These are phyloP conservation scores for Amphibalanus amphitrite DNA, from an alignment of 1,140 invertebrate species.

Conservation along the genomic window DNA sequence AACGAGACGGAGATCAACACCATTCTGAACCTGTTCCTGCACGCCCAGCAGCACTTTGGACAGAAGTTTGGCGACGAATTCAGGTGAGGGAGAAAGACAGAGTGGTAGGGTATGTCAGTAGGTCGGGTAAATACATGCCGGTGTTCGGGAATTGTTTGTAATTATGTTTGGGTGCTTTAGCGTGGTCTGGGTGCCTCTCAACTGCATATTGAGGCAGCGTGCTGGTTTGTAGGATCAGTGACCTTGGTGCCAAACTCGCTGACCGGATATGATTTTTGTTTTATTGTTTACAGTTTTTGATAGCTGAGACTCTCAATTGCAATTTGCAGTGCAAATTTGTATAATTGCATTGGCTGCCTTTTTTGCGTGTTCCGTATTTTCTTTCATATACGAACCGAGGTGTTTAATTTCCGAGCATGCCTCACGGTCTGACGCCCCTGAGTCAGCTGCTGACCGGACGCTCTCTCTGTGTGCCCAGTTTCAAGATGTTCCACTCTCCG, in stretches of 20 bases:
- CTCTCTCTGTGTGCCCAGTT: conserved; percentile 32
- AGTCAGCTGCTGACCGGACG: background rate
- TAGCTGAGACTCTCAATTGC: background rate
- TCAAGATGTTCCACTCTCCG: conserved; percentile 71
- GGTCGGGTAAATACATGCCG: background rate
- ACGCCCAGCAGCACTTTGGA: conserved; percentile 79
- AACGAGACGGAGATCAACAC: conserved; percentile 66
- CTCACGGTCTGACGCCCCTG: background rate
- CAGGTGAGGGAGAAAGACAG: conserved; percentile 31
- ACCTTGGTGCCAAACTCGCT: background rate
- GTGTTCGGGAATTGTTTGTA: background rate
- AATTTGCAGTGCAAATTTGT: background rate
- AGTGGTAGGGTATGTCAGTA: conserved; percentile 2
- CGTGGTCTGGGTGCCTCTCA: background rate
- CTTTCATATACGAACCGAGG: conserved; percentile 3
- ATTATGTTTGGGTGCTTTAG: background rate
- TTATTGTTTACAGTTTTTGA: background rate
- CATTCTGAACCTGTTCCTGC: conserved; percentile 69
- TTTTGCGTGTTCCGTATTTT: conserved; percentile 1
- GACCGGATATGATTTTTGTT: background rate
- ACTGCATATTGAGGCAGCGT: background rate
- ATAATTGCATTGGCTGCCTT: background rate
- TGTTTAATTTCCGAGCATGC: conserved; percentile 12
- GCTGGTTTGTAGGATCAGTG: background rate
- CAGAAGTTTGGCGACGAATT: conserved; percentile 66